A percentile compares a stretch with the other conserved stretches of the same genome.
Conservation (phyloP, 1,140 invertebrate genomes). For the Monochamus saltuarius region DNA sequence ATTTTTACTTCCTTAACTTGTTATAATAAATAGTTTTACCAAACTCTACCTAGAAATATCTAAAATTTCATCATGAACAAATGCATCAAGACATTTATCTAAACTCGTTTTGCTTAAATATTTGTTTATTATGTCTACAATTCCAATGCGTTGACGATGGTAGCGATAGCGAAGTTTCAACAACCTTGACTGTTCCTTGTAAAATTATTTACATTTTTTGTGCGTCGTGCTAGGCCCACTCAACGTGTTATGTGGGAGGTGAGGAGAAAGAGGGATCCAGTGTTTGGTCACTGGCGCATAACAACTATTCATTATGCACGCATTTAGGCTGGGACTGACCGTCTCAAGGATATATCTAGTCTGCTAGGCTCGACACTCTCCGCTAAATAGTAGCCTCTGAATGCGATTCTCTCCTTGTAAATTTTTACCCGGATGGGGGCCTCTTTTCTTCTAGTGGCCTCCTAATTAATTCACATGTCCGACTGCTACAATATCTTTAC, state of each 20-base stretch:
- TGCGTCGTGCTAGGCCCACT: slow-evolving; percentile 33
- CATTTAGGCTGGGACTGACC: slow-evolving; percentile 45
- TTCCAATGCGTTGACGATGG: slow-evolving; percentile 17
- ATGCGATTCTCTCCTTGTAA: no score
- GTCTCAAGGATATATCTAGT: slow-evolving; percentile 47
- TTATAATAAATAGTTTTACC: not conserved
- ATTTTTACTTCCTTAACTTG: not conserved
- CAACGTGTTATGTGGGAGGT: slow-evolving; percentile 18
- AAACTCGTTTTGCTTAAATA: not conserved
- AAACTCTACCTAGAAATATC: not conserved
- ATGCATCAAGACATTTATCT: not conserved
- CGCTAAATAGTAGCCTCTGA: no score
- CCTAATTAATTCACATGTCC: no score
- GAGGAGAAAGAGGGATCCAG: slow-evolving; percentile 23
- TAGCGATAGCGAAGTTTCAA: not conserved
- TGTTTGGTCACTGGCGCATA: slow-evolving; percentile 48
- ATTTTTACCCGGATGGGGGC: no score
- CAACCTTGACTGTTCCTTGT: slow-evolving; percentile 19
- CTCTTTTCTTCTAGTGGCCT: no score
- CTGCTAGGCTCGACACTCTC: slow-evolving; percentile 29
- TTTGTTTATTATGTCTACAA: not conserved
- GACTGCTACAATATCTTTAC: no score
- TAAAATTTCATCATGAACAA: not conserved
- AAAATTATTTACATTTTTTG: slow-evolving; percentile 39
- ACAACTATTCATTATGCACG: slow-evolving; percentile 48